These are phyloP conservation scores for Heliocidaris tuberculata DNA, from an alignment of 35 echinoderm and acorn worm genomes.

Conservation along the genomic window DNA sequence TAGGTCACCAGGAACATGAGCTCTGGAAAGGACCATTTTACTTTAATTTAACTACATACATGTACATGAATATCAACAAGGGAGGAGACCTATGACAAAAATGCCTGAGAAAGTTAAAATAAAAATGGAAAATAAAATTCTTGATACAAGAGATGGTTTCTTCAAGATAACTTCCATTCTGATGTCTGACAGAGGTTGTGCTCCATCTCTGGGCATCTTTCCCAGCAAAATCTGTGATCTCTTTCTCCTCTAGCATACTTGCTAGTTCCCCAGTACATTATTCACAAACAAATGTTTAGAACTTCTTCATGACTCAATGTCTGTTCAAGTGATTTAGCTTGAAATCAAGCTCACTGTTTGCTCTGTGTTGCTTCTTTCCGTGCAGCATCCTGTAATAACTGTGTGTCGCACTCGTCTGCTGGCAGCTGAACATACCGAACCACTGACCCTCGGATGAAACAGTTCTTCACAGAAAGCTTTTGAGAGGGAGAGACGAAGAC, in stretches of 20 bases:
- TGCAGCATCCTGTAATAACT: constrained; percentile 93
- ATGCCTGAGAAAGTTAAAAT: background rate
- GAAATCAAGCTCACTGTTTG: constrained; percentile 75
- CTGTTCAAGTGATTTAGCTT: background rate
- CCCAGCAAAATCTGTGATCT: background rate
- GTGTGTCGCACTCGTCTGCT: constrained; percentile 96
- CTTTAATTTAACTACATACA: background rate
- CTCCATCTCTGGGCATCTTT: background rate
- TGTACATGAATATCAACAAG: background rate
- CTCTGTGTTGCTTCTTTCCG: constrained; percentile 95
- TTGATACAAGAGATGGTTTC: background rate
- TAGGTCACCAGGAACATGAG: background rate
- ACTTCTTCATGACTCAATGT: background rate
- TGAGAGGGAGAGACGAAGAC: background rate
- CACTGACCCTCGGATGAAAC: constrained; percentile 97
- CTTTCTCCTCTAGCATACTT: background rate
- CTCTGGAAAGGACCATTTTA: background rate
- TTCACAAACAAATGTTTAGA: background rate
- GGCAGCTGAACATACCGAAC: constrained; percentile 95
- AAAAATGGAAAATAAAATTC: background rate
- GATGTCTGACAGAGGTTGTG: background rate
- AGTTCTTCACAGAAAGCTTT: constrained; percentile 96
- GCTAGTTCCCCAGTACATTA: background rate
- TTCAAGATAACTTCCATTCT: background rate
- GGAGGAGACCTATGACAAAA: no score